Base-by-base conservation (phyloP, 2,888 invertebrate genomes). In the Monochamus alternatus region DNA sequence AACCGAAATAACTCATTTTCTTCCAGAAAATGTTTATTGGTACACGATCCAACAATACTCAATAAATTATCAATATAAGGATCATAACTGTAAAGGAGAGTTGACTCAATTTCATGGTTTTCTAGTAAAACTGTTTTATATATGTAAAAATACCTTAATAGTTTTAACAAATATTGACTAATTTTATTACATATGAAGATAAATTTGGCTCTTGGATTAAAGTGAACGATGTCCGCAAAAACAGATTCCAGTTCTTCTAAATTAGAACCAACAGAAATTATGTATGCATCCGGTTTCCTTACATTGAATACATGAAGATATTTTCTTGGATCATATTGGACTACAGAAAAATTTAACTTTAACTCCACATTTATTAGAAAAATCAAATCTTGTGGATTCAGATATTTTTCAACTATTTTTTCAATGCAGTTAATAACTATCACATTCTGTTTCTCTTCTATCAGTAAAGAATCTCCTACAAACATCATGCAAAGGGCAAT, bases 171-270 rank as follows among this genome's bases (percentile, higher is more conserved):
- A 14, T 55, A 1, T 3, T 14, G n/a, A 3, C 5, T 55, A 22
- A 22, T n/a, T 55, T 55, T 55, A 8, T 14, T 3, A 22, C 22
- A 22, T n/a, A 22, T n/a, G 14, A 55, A 55, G n/a, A 55, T 55
- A 55, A 55, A 55, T 55, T 55, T 55, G 14, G 55, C 55, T 55
- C 14, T 55, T 12, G 55, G 55, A 22, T 55, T 55, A 22, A 55
- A 12, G 55, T 55, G 55, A 3, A 22, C 3, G 10, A 55, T 14
- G 14, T 55, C 55, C 55, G 22, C 14, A 55, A 55, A 55, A 4
- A 55, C 1, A 22, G 4, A 7, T 14, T 55, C 55, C 14, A 55
- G 7, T 14, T 5, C 14, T 3, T 55, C 55, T 14, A 55, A 14
- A 14, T 55, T 22, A 55, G 14, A 55, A 14, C 22, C 55, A n/a